Evolutionary conservation across 2,113 vertebrate species (phyloP), one percentile per base, ranked within the genome.

Genomic region (Charadrius vociferus): DNA sequence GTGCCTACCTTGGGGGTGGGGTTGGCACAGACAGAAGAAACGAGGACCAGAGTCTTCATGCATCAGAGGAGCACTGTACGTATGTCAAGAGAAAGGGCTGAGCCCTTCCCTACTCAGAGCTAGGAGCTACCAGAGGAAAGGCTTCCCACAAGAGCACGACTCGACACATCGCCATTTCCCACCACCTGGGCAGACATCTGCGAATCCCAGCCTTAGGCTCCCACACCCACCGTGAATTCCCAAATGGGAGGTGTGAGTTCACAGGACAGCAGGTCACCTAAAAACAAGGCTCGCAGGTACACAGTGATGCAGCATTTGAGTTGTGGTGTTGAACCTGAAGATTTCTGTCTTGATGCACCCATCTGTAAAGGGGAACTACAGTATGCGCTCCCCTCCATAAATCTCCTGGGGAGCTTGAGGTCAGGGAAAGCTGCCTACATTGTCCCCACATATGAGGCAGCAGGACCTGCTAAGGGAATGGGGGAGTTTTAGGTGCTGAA

Each of bases 171-270:
- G 1, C 49, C 58, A 34, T 68, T 63, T 86, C 56, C 56, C 24
- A 62, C 30, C 0, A 0, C 9, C 43, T 50, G 32, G 49, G 34
- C 22, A 85, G 74, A 75, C 1, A 0, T 24, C 62, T 61, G 34
- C 1, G 1, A 73, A 68, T 81, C 39, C 36, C 81, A 87, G 41
- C 16, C 53, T 91, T 6, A 3, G 43, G n/a, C 9, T 86, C 16
- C 72, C 36, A 72, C 6, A 1, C 22, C 10, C 4, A 0, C 39
- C 2, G 2, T 30, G 63, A 81, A 73, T 86, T 78, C 50, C 59
- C 47, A 74, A 4, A 53, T 27, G 22, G 34, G 63, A 93, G 12
- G 3, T 53, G 23, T 66, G 81, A 81, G 59, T 49, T 87, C 77
- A 75, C 77, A 93, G 63, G 49, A 83, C n/a, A 95, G 43, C 52